These are phyloP conservation scores for Amblyjoppa proteus DNA, from an alignment of 2,888 invertebrate genomes.

Conservation along the genomic window DNA sequence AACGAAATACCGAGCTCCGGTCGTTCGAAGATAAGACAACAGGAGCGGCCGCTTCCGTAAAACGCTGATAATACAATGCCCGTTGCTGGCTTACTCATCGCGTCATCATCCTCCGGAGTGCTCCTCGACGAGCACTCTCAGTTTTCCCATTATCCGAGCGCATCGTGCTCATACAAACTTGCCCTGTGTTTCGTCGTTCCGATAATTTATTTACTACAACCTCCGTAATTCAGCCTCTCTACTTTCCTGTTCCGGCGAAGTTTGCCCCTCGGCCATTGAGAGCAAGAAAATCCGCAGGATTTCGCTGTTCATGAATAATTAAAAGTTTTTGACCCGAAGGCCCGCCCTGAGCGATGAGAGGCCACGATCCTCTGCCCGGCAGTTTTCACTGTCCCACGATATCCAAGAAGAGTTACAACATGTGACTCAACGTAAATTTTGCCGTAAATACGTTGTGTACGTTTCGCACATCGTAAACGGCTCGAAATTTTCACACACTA, in stretches of 20 bases:
- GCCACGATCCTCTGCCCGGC: background rate
- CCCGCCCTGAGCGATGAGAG: background rate
- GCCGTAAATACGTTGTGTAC: slow-evolving; percentile 51
- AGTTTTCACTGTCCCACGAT: slow-evolving; percentile 5
- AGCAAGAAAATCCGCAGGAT: slow-evolving; percentile 10
- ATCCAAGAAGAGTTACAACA: background rate
- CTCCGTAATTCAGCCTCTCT: background rate
- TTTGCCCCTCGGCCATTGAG: background rate
- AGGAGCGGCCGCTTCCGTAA: slow-evolving; percentile 56
- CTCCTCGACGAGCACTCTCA: slow-evolving; percentile 1
- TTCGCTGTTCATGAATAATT: slow-evolving; percentile 5
- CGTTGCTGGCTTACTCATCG: slow-evolving; percentile 50
- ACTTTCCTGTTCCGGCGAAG: background rate
- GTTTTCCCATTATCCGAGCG: background rate
- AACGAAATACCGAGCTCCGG: slow-evolving; percentile 33
- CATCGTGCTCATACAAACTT: slow-evolving; percentile 24
- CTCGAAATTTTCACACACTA: slow-evolving; percentile 7
- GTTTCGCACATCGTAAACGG: slow-evolving; percentile 10
- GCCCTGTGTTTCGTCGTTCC: slow-evolving; percentile 18
- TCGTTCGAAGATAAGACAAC: slow-evolving; percentile 55
- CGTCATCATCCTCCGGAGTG: slow-evolving; percentile 29
- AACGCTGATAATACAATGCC: slow-evolving; percentile 51
- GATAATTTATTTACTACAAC: slow-evolving; percentile 30
- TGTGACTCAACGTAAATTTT: slow-evolving; percentile 45
- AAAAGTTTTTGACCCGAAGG: slow-evolving; percentile 20